A percentile compares a stretch with the other conserved stretches of the same genome.
Conservation (phyloP, 2,797 vertebrate species). For the Coilia nasus region DNA sequence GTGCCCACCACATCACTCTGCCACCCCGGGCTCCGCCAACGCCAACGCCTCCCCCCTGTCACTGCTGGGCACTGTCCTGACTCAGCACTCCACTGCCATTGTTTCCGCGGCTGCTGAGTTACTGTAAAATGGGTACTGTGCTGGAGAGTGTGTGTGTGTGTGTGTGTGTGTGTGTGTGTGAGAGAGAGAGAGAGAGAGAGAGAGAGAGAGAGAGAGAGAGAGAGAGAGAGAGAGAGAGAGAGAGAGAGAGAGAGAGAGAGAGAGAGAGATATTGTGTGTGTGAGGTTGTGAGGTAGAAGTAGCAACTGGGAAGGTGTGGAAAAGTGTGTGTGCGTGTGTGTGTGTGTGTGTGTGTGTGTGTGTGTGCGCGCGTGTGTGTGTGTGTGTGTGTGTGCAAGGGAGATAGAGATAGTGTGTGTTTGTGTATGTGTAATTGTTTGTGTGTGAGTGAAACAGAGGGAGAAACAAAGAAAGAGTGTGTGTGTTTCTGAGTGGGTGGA, state of each 20-base stretch:
- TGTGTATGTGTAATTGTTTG: too few relatives aligned
- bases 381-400: too few relatives aligned
- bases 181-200: neutral
- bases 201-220: neutral
- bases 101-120: neutral
- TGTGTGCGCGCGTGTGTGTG: too few relatives aligned
- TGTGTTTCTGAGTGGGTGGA: too few relatives aligned
- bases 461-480: too few relatives aligned
- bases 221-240: neutral
- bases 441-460: too few relatives aligned
- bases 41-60: neutral
- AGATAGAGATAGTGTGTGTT: too few relatives aligned
- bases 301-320: too few relatives aligned
- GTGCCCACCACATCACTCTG: neutral
- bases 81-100: constrained; percentile 2
- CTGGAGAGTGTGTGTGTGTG: neutral
- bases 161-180: neutral
- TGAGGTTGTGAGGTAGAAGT: too few relatives aligned
- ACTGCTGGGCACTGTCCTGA: neutral
- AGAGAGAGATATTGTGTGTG: neutral
- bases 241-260: neutral
- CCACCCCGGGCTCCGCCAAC: neutral
- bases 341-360: too few relatives aligned
- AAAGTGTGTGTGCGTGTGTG: too few relatives aligned
- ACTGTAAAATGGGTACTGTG: neutral